A percentile compares a stretch with the other conserved stretches of the same genome.
phyloP scores from a whole-genome alignment of 2,888 invertebrate genomes.

The Drosophila mercatorum region DNA sequence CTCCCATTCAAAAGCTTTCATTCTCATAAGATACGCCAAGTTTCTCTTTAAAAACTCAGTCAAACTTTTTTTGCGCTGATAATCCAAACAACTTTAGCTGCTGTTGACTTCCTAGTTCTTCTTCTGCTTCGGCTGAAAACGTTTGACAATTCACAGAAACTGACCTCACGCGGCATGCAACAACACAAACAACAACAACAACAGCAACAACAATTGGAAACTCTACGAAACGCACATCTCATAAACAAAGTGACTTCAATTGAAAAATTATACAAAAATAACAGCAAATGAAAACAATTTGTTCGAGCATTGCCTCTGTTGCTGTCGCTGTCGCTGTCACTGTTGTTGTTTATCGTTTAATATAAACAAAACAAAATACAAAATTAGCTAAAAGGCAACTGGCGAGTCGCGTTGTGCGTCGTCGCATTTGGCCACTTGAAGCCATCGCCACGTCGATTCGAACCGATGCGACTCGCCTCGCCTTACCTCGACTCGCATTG shows the following conservation, averaged over 20 bases:
- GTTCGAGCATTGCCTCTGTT: conserved; percentile 7
- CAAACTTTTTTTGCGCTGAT: conserved; percentile 41
- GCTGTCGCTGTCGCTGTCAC: background rate
- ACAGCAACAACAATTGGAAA: conserved; percentile 10
- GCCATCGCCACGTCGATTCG: conserved; percentile 50
- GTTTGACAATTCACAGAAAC: conserved; percentile 61
- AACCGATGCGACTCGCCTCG: background rate
- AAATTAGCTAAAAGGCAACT: conserved; percentile 42
- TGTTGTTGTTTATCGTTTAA: conserved; percentile 45
- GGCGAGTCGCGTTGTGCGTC: conserved; percentile 4
- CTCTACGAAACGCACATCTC: conserved; percentile 33
- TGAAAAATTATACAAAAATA: conserved; percentile 68
- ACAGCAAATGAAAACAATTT: conserved; percentile 57
- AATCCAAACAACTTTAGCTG: conserved; percentile 30
- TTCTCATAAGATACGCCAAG: conserved; percentile 16
- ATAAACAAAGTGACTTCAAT: conserved; percentile 67
- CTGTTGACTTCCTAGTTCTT: conserved; percentile 41
- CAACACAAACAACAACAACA: conserved; percentile 7
- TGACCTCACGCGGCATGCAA: conserved; percentile 59
- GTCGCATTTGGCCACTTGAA: conserved; percentile 48
- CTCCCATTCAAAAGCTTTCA: conserved; percentile 7
- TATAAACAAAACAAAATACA: conserved; percentile 50
- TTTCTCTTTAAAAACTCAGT: conserved; percentile 14
- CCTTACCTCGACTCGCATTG: conserved; percentile 17
- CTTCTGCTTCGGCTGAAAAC: conserved; percentile 1